Evolutionary conservation across 2,888 invertebrate genomes (phyloP), one percentile per base, ranked within the genome.

Genomic region (Andrena bicolor): DNA sequence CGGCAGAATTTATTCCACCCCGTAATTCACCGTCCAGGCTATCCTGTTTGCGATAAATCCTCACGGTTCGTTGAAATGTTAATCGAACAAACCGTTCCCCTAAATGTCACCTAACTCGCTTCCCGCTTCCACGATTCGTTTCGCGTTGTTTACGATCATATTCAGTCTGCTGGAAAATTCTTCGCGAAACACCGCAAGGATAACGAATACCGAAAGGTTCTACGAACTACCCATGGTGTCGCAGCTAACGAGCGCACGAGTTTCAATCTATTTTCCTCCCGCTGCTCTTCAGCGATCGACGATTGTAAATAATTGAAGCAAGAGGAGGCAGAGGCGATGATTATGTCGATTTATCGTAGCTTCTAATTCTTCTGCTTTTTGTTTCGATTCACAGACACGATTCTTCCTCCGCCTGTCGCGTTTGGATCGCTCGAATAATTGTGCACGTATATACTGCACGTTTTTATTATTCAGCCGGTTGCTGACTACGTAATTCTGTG

Each of bases 281-380:
- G 60, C 49, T 74, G 51, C 63, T 58, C 61, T 61, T 61, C 73
- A 71, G 64, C 58, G 83, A 85, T 85, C 78, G 82, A 73, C 76
- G 53, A 72, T 72, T 76, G 79, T 76, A 68, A 76, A 86, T 77
- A 85, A 85, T 85, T 85, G 71, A 60, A 66, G 70, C 56, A 81
- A 71, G 32, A 51, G 53, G 35, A 79, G 49, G 60, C 28, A 58
- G 35, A 20, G 8, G n/a, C 32, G 58, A n/a, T 49, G 77, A 66
- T 23, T 56, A 53, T 26, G 26, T 69, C 28, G n/a, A 75, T 64
- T 10, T 49, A 20, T 23, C 20, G 28, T n/a, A 2, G 6, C 5
- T n/a, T 26, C 7, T 23, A 10, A 10, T 56, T 53, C 53, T 20
- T 20, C 53, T 20, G 20, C 20, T 20, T 53, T 20, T 1, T 53